A percentile compares a stretch with the other conserved stretches of the same genome.
Evolutionary conservation across 2,888 invertebrate genomes (phyloP).

Genomic region (Agriopis aurantiaria): DNA sequence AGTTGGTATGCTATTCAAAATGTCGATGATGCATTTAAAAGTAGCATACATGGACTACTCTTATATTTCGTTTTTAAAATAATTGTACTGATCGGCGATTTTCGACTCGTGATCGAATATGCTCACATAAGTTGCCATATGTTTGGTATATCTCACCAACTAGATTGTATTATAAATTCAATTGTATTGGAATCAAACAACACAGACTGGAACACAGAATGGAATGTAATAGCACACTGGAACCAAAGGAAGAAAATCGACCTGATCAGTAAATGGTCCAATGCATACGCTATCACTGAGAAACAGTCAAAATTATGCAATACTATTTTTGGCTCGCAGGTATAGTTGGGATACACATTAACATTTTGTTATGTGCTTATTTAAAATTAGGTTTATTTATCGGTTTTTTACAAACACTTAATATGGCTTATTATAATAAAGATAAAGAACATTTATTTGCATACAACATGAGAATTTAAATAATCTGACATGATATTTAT

Average conservation of each 20-base stretch:
- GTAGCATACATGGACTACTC: background rate
- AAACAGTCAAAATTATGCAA: slow-evolving; percentile 9
- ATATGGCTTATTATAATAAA: too few relatives aligned
- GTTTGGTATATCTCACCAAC: background rate
- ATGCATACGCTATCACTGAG: background rate
- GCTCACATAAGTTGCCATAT: background rate
- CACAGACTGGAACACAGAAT: background rate
- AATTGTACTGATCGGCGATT: background rate
- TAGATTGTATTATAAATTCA: slow-evolving; percentile 1
- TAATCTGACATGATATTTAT: too few relatives aligned
- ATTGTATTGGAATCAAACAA: background rate
- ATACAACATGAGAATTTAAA: too few relatives aligned
- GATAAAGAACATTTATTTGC: too few relatives aligned
- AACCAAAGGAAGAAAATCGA: slow-evolving; percentile 4
- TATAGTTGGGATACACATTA: background rate
- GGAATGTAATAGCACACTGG: background rate
- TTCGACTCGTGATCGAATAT: background rate
- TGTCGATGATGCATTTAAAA: background rate
- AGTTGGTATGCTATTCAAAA: background rate
- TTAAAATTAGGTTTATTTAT: background rate
- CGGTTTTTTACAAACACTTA: too few relatives aligned
- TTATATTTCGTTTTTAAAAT: background rate
- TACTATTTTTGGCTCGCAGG: slow-evolving; percentile 14
- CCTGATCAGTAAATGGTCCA: slow-evolving; percentile 4
- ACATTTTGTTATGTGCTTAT: background rate